Percentiles rank a stretch among this genome's conserved stretches.
Conservation (phyloP, 1,140 invertebrate genomes). For the Uloborus diversus region DNA sequence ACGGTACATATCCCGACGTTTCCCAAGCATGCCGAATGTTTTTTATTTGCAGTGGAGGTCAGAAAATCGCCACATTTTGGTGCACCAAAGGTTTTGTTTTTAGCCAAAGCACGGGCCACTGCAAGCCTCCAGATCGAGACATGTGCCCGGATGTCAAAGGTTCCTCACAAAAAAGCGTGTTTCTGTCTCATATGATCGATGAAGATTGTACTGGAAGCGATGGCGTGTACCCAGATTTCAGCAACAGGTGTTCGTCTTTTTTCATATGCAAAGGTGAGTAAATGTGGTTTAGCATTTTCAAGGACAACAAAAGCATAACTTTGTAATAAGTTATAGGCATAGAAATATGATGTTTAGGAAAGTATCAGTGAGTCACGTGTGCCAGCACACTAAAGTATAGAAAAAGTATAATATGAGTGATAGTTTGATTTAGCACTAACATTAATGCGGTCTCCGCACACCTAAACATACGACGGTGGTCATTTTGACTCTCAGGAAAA, state of each 20-base stretch:
- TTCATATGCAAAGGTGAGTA: slow-evolving; percentile 67
- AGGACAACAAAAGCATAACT: no score
- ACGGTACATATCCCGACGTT: slow-evolving; percentile 44
- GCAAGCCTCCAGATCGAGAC: slow-evolving; percentile 28
- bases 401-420: no score
- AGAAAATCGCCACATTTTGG: slow-evolving; percentile 37
- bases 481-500: no score
- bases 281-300: no score
- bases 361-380: no score
- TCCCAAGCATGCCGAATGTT: slow-evolving; percentile 45
- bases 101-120: slow-evolving; percentile 29
- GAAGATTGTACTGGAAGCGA: slow-evolving; percentile 60
- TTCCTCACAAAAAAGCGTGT: background rate
- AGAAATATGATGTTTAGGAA: no score
- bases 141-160: slow-evolving; percentile 23
- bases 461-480: no score
- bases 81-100: slow-evolving; percentile 50
- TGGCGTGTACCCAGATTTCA: slow-evolving; percentile 70
- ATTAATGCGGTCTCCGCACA: no score
- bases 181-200: background rate
- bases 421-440: no score
- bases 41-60: slow-evolving; percentile 22
- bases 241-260: slow-evolving; percentile 70
- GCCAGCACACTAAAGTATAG: no score
- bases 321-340: no score